Base-by-base conservation (phyloP, 2,797 vertebrate genomes). In the Benthosema pterotum region DNA sequence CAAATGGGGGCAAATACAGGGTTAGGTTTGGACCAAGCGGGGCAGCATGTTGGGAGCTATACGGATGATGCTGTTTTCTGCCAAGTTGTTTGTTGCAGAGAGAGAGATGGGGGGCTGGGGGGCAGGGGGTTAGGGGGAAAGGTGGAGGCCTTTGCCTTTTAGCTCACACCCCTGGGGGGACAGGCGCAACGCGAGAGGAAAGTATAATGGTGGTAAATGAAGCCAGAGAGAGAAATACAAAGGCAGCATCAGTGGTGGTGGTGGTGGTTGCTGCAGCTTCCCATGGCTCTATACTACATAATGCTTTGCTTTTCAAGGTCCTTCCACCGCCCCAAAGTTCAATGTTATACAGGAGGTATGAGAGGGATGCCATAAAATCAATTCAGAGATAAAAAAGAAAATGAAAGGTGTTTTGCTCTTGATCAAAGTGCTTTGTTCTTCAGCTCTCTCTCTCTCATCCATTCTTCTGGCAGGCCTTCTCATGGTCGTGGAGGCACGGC, bases 291-390 rank as follows among this genome's bases (percentile, higher is more conserved):
- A 46, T 11, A 68, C 73, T 70, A 28, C n/a, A n/a, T n/a, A n/a
- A n/a, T 56, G 15, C 28, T 69, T 71, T 1, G 22, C 17, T 61
- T 77, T 79, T 70, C 64, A 57, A 86, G 83, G 84, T 87, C 83
- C 72, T 84, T 77, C 87, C 80, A n/a, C n/a, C n/a, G n/a, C 66
- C 8, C 65, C 32, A 77, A 79, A 80, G 76, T 83, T 87, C 69
- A 83, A 22, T 74, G 77, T 75, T 78, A n/a, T n/a, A 81, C 67
- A 78, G 80, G 85, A 91, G 77, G 84, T 83, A 77, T n/a, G n/a
- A n/a, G n/a, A 84, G 67, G 52, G 74, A 88, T 83, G 83, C 78
- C 77, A 86, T 82, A 74, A 83, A 88, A 91, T 90, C 83, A 69
- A 82, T 85, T 85, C 65, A 68, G 78, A 86, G 80, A 88, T 86